A percentile compares a stretch with the other conserved stretches of the same genome.
These are phyloP conservation scores for Scyliorhinus canicula DNA, from an alignment of 2,797 vertebrate species.

Conservation along the genomic window DNA sequence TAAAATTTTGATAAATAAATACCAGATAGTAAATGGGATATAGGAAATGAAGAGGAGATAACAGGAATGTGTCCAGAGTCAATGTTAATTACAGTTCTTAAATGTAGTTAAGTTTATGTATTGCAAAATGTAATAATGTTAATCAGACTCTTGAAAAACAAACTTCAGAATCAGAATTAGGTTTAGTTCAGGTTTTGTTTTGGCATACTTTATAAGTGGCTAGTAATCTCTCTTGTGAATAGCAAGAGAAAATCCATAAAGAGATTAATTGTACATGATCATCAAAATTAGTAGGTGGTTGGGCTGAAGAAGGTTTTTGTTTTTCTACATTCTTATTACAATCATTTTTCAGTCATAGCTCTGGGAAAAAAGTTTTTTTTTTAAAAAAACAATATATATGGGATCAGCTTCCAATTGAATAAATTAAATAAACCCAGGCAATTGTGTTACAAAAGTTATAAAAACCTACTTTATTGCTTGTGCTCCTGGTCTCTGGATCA, in stretches of 20 bases:
- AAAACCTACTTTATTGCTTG: slow-evolving; percentile 80
- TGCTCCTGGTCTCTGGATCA: slow-evolving; percentile 86
- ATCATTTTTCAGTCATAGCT: not conserved
- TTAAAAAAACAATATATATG: not conserved
- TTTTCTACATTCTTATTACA: not conserved
- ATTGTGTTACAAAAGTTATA: not conserved
- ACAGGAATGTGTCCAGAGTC: too few relatives aligned
- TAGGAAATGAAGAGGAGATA: too few relatives aligned
- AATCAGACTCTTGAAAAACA: not conserved
- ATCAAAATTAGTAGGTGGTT: not conserved
- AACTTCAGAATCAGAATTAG: not conserved
- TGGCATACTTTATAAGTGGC: not conserved
- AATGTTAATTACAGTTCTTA: not conserved
- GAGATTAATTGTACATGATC: not conserved
- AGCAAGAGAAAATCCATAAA: not conserved
- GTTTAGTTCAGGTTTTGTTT: not conserved
- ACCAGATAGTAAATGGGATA: too few relatives aligned
- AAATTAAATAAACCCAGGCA: not conserved
- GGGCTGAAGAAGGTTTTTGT: not conserved
- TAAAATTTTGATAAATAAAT: too few relatives aligned
- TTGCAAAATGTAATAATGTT: not conserved
- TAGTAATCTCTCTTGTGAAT: not conserved
- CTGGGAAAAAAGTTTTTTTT: not conserved
- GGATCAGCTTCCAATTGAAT: not conserved
- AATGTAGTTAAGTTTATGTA: not conserved